These are phyloP conservation scores for Diorhabda carinulata DNA, from an alignment of 1,140 invertebrate species.

Conservation along the genomic window DNA sequence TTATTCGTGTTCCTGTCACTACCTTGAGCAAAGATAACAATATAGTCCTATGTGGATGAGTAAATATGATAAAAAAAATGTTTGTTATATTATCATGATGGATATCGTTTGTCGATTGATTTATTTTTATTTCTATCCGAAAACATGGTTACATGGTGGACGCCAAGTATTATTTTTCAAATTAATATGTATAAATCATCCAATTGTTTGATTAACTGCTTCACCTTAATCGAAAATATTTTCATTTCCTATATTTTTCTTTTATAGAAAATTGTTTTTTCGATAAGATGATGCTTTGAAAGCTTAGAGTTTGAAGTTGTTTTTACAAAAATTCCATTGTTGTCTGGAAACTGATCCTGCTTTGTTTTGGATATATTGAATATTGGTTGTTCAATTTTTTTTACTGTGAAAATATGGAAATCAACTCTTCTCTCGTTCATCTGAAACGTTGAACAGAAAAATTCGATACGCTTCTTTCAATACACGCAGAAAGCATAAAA, in stretches of 20 bases:
- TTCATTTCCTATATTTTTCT: slow-evolving; percentile 4
- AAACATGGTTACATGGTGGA: not conserved
- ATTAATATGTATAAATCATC: not conserved
- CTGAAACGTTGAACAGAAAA: not conserved
- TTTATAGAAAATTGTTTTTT: not conserved
- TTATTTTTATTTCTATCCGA: not conserved
- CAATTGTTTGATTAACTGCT: slow-evolving; percentile 3
- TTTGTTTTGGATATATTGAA: not conserved
- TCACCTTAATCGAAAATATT: slow-evolving; percentile 4
- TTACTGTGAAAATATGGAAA: not conserved
- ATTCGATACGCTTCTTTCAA: too few species aligned
- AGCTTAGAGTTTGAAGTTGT: too few species aligned
- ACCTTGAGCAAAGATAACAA: slow-evolving; percentile 9
- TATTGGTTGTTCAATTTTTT: not conserved
- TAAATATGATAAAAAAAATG: not conserved
- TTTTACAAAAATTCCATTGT: too few species aligned
- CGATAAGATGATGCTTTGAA: not conserved
- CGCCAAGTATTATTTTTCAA: not conserved
- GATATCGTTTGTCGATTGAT: not conserved
- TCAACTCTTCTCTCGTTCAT: not conserved
- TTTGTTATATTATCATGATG: not conserved
- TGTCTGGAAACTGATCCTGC: not conserved
- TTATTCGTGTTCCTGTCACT: not conserved
- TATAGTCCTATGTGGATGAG: slow-evolving; percentile 1
- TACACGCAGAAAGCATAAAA: too few species aligned